Evolutionary conservation across 23 tunicate genomes (phyloP).

Genomic region (Ascidia mentula): DNA sequence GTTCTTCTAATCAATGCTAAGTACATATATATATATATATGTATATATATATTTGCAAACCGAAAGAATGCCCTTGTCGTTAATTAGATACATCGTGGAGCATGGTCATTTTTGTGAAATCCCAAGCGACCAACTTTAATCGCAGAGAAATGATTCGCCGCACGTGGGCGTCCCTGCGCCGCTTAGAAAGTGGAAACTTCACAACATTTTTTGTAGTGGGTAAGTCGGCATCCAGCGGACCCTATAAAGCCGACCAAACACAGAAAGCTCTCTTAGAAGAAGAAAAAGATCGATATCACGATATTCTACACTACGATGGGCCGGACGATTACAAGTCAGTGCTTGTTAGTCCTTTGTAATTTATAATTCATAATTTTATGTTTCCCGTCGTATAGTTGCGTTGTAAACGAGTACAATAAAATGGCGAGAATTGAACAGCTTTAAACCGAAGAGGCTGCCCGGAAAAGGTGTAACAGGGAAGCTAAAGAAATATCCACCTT

Average conservation of each 20-base stretch:
- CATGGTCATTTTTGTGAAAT: conserved; percentile 22
- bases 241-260: background rate
- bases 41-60: no score
- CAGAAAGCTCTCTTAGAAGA: conserved; percentile 16
- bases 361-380: background rate
- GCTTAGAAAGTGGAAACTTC: conserved; percentile 32
- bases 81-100: background rate
- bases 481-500: no score
- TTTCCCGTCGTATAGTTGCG: no score
- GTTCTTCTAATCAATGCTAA: no score
- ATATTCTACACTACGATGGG: conserved; percentile 43
- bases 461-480: background rate
- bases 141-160: conserved; percentile 50
- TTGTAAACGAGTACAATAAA: no score
- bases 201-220: conserved; percentile 54
- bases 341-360: background rate
- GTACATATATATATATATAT: no score
- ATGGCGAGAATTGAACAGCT: no score
- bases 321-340: conserved; percentile 54
- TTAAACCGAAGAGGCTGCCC: background rate
- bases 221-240: no score
- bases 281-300: conserved; percentile 50
- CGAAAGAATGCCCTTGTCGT: no score
- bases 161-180: conserved; percentile 57
- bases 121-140: background rate